Percentiles rank a stretch among this genome's conserved stretches.
phyloP scores from a whole-genome alignment of 2,888 invertebrate genomes.

The Clunio marinus region DNA sequence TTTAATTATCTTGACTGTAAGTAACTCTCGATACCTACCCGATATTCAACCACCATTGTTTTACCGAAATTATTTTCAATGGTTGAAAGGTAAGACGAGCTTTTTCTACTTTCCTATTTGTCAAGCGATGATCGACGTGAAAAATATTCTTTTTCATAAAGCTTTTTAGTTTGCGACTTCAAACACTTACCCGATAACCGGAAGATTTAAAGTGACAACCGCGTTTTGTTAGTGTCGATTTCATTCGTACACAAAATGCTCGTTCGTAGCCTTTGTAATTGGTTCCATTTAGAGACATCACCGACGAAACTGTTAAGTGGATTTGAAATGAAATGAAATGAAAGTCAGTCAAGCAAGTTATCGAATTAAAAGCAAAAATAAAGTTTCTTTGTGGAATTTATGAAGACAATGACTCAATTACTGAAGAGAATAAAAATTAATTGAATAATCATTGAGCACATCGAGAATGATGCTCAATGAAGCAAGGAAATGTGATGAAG shows the following conservation, averaged over 20 bases:
- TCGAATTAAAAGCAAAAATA: neutral
- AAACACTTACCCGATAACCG: slow-evolving; percentile 79
- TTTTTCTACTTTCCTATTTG: no score
- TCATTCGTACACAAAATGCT: slow-evolving; percentile 94
- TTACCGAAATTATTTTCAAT: neutral
- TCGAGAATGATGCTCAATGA: neutral
- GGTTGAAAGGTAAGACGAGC: neutral
- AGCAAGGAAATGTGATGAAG: neutral
- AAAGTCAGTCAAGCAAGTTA: slow-evolving; percentile 7
- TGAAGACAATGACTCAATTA: slow-evolving; percentile 37
- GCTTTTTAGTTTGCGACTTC: neutral
- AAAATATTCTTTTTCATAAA: neutral
- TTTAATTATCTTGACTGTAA: no score
- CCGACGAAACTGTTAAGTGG: slow-evolving; percentile 66
- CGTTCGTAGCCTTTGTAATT: slow-evolving; percentile 82
- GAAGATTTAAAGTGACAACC: slow-evolving; percentile 97
- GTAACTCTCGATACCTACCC: no score
- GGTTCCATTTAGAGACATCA: slow-evolving; percentile 71
- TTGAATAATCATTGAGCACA: neutral
- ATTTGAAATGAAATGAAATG: neutral
- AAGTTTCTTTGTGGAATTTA: slow-evolving; percentile 12
- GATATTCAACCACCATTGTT: neutral
- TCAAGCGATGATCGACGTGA: no score
- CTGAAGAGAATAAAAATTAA: slow-evolving; percentile 1
- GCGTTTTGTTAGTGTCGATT: slow-evolving; percentile 93